Evolutionary conservation across 2,888 invertebrate genomes (phyloP).

Genomic region (Epistrophe eligans): DNA sequence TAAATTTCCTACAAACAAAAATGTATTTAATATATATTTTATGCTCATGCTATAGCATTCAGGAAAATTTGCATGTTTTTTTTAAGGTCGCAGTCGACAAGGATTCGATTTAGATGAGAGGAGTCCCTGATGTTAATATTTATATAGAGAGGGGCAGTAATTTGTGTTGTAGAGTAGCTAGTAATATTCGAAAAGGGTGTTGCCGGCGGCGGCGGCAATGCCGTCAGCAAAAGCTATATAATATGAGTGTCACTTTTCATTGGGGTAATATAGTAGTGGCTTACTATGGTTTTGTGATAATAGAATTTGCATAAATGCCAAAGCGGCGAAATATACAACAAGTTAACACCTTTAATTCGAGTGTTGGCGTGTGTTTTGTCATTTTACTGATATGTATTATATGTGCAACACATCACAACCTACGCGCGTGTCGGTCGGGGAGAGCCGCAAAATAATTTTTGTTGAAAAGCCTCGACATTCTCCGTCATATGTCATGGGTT

Average conservation of each 20-base stretch:
- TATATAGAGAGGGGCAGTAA: slow-evolving; percentile 3
- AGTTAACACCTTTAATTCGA: slow-evolving; percentile 7
- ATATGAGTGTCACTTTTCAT: slow-evolving; percentile 10
- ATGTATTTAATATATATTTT: background rate
- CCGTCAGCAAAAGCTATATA: background rate
- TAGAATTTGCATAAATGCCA: slow-evolving; percentile 48
- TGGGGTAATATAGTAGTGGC: background rate
- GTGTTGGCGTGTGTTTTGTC: slow-evolving; percentile 31
- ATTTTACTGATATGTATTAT: background rate
- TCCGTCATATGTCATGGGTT: slow-evolving; percentile 12
- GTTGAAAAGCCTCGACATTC: slow-evolving; percentile 30
- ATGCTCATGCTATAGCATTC: background rate
- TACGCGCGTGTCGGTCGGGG: background rate
- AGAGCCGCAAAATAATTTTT: slow-evolving; percentile 7
- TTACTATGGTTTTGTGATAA: slow-evolving; percentile 28
- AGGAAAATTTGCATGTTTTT: background rate
- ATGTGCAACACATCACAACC: slow-evolving; percentile 33
- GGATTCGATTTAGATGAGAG: slow-evolving; percentile 33
- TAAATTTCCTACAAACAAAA: background rate
- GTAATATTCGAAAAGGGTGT: slow-evolving; percentile 57
- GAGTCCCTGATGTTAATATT: background rate
- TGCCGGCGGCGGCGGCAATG: slow-evolving; percentile 15
- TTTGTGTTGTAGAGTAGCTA: slow-evolving; percentile 14
- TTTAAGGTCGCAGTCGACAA: slow-evolving; percentile 4
- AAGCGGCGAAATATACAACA: slow-evolving; percentile 23